Evolutionary conservation across 2,888 invertebrate species (phyloP), one percentile per base, ranked within the genome.

Genomic region (Anaspis maculata): DNA sequence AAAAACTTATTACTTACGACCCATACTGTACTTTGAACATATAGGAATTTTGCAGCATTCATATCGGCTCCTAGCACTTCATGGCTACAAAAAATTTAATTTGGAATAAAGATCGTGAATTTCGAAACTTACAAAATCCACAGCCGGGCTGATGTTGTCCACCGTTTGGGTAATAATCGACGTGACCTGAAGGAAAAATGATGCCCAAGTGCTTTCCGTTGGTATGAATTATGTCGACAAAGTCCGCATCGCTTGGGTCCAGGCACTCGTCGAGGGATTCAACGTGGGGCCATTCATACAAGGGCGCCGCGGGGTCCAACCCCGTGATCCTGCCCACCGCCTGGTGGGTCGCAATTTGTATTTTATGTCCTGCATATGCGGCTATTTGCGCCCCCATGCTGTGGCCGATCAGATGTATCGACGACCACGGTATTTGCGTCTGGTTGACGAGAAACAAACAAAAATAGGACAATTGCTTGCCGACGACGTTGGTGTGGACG

Each of bases 161-260:
- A 1, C 77, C 77, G 45, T 77, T 76, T 3, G 74, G 70, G 57
- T 75, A 77, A 54, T 73, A 75, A 55, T 78, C 77, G 1, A 72
- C 66, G 46, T 76, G 65, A 13, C 70, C 71, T 46, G 66, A 51
- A 2, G 66, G 61, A 24, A 54, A 56, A 12, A 62, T 52, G 36
- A 65, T 56, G 1, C 69, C 69, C 36, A 68, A 57, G n/a, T 61
- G 62, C 34, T 60, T 60, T 1, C 61, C 69, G 46, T 73, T 71
- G 0, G 74, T 74, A 44, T 76, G 75, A 41, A 74, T 70, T 3
- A 72, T 65, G 40, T 75, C 74, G 2, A 74, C 69, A 32, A 70
- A 70, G 2, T 49, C 37, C 1, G 74, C 73, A 44, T 74, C 73
- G 2, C 49, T 48, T 21, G 56, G 56, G 47, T 71, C 68, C 16